phyloP scores from a whole-genome alignment of 2,113 vertebrate genomes.

The Myotis yumanensis region DNA sequence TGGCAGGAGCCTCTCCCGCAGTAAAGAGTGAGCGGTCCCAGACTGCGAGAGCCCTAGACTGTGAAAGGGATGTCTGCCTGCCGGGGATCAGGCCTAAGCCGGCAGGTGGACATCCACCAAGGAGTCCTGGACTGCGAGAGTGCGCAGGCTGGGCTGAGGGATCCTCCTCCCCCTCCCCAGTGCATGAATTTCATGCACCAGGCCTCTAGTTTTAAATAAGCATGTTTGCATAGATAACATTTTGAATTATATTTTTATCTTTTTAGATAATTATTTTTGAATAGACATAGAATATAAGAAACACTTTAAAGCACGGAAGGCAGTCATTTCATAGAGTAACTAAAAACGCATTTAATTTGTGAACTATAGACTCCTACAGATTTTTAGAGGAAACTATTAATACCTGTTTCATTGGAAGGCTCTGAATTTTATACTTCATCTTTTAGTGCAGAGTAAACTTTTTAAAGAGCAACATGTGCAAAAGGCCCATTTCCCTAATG shows the following conservation, averaged over 20 bases:
- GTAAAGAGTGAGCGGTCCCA: too few species aligned
- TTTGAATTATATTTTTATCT: conserved; percentile 24
- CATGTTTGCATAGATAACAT: not conserved
- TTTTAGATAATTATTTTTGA: conserved; percentile 10
- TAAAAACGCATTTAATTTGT: conserved; percentile 33
- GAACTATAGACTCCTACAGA: not conserved
- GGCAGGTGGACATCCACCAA: too few species aligned
- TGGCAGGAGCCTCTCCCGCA: too few species aligned
- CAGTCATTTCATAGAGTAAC: conserved; percentile 2
- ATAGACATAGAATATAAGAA: not conserved
- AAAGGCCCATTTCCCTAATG: not conserved
- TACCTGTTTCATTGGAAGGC: conserved; percentile 1
- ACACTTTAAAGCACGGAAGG: conserved; percentile 22
- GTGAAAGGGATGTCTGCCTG: too few species aligned
- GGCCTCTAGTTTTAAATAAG: not conserved
- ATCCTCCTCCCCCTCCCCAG: too few species aligned
- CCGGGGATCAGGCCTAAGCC: too few species aligned
- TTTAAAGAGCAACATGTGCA: not conserved
- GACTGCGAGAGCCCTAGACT: too few species aligned
- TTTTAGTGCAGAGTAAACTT: conserved; percentile 23
- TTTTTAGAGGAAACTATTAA: conserved; percentile 36
- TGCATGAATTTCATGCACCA: too few species aligned
- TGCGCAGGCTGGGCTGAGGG: too few species aligned
- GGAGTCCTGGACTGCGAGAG: too few species aligned
- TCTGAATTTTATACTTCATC: not conserved